Percentiles rank a stretch among this genome's conserved stretches.
Evolutionary conservation across 2,113 vertebrate species (phyloP).

Genomic region (Synodontis membranacea): DNA sequence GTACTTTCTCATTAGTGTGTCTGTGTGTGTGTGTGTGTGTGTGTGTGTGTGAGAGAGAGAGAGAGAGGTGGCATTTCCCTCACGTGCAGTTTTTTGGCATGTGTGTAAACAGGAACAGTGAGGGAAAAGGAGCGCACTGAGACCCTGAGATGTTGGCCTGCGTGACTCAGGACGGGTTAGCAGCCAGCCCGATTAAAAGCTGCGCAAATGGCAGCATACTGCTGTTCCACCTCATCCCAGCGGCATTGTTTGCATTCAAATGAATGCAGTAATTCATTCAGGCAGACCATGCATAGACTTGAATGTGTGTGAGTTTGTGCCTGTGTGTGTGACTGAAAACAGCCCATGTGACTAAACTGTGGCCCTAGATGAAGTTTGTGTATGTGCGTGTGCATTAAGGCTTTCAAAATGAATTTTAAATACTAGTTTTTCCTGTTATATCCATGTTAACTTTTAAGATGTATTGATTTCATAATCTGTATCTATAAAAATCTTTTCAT

Average conservation of each 20-base stretch:
- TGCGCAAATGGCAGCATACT: not conserved
- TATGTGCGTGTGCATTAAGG: not conserved
- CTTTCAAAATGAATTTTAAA: not conserved
- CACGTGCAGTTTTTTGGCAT: conserved; percentile 16
- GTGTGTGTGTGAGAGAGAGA: not conserved
- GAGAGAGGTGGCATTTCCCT: conserved; percentile 10
- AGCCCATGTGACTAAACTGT: not conserved
- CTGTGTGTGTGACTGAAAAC: not conserved
- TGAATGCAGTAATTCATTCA: conserved; percentile 16
- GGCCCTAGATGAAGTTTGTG: not conserved
- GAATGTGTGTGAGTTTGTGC: not conserved
- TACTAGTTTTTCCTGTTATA: not conserved
- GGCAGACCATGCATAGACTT: not conserved
- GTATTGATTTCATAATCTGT: not conserved
- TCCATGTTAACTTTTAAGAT: not conserved
- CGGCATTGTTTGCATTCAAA: conserved; percentile 16
- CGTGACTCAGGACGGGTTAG: not conserved
- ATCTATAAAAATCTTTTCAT: too few relatives aligned
- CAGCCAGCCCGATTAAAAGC: conserved; percentile 18
- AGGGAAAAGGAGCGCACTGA: conserved; percentile 9
- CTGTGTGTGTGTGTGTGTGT: not conserved
- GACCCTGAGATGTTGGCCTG: not conserved
- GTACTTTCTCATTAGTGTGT: not conserved
- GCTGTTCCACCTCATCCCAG: not conserved
- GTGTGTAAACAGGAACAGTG: conserved; percentile 3